Percentiles rank a stretch among this genome's conserved stretches.
phyloP scores from a whole-genome alignment of 2,888 invertebrate genomes.

The Cryptus viduatorius region DNA sequence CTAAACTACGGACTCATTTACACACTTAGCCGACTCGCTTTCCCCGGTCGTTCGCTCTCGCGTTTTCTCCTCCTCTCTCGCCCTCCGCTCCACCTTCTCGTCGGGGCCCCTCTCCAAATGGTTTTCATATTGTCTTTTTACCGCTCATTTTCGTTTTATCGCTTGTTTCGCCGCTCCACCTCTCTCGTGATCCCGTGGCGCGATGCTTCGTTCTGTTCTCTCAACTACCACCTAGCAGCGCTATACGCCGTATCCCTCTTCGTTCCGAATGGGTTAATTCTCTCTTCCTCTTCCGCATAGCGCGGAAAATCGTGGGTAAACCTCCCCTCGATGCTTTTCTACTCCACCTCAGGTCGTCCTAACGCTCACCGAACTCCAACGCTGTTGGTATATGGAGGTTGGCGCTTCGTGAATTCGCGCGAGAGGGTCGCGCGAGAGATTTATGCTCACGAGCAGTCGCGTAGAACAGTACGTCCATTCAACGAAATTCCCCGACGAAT shows the following conservation, averaged over 20 bases:
- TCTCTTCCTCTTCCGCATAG: constrained; percentile 61
- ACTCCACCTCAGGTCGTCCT: constrained; percentile 27
- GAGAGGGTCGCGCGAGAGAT: constrained; percentile 18
- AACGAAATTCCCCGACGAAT: constrained; percentile 27
- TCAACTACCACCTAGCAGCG: constrained; percentile 21
- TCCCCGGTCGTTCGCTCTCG: constrained; percentile 72
- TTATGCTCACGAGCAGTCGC: constrained; percentile 39
- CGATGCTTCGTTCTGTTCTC: constrained; percentile 56
- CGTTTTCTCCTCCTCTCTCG: constrained; percentile 47
- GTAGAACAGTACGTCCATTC: constrained; percentile 7
- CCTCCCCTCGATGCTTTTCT: constrained; percentile 40
- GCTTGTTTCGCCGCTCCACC: constrained; percentile 82
- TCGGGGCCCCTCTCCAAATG: constrained; percentile 78
- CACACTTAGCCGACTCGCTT: constrained; percentile 80
- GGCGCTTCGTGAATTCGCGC: not conserved
- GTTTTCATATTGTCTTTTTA: constrained; percentile 85
- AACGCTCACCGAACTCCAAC: constrained; percentile 17
- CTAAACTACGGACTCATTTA: constrained; percentile 84
- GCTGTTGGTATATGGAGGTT: not conserved
- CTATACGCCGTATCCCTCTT: constrained; percentile 40
- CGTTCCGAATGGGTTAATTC: constrained; percentile 79
- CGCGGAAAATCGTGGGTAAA: constrained; percentile 22
- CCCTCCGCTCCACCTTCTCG: constrained; percentile 67
- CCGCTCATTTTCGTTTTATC: constrained; percentile 85
- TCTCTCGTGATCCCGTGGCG: constrained; percentile 63